Evolutionary conservation across 2,113 vertebrate genomes (phyloP).

Genomic region (Nothoprocta perdicaria): DNA sequence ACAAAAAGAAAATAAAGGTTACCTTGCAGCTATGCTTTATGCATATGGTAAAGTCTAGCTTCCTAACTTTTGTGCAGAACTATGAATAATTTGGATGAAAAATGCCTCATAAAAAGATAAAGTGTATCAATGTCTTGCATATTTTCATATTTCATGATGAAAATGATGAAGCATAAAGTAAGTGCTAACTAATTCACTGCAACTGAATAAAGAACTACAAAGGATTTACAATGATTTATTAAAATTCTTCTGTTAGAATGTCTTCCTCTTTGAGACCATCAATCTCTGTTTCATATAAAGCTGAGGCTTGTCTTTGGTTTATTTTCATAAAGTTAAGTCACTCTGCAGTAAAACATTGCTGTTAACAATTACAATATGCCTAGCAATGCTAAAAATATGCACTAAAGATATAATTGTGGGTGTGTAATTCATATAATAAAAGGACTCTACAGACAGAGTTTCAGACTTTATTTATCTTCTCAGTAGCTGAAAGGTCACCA

Average conservation of each 20-base stretch:
- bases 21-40: not conserved
- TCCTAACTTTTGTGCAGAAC: not conserved
- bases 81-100: not conserved
- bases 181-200: conserved; percentile 4
- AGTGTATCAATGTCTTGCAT: not conserved
- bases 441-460: conserved; percentile 18
- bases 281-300: conserved; percentile 64
- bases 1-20: not conserved
- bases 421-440: conserved; percentile 16
- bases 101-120: not conserved
- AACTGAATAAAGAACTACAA: conserved; percentile 24
- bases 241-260: conserved; percentile 39
- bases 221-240: conserved; percentile 45
- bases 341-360: conserved; percentile 59
- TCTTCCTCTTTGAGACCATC: conserved; percentile 59
- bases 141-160: conserved; percentile 35
- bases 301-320: conserved; percentile 60
- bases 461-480: conserved; percentile 56
- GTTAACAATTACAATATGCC: conserved; percentile 67
- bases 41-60: not conserved
- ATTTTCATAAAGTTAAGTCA: conserved; percentile 74
- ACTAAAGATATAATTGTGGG: conserved; percentile 60
- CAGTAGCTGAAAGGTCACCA: conserved; percentile 45
- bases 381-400: conserved; percentile 15
- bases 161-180: conserved; percentile 27